Percentiles rank a stretch among this genome's conserved stretches.
phyloP scores from a whole-genome alignment of 2,888 invertebrate genomes.

The Homarus gammarus region DNA sequence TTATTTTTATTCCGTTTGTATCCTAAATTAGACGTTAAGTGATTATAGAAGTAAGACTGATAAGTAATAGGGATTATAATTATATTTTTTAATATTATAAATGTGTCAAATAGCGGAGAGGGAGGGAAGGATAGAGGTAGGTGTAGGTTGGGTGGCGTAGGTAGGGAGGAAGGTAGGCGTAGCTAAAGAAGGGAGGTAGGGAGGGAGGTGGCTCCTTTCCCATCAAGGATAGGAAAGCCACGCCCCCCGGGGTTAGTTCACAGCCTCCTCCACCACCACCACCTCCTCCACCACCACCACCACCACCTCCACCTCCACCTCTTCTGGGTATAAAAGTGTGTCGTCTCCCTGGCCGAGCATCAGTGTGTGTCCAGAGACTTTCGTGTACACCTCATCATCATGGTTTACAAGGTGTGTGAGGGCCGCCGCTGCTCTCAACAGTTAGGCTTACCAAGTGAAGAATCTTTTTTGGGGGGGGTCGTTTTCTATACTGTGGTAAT shows the following conservation, averaged over 20 bases:
- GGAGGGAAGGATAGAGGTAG: neutral
- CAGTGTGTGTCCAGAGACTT: constrained; percentile 24
- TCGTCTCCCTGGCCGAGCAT: neutral
- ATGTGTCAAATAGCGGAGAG: neutral
- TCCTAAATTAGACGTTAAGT: no score
- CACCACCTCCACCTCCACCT: neutral
- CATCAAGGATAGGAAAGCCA: neutral
- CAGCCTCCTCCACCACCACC: neutral
- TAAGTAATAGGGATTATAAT: no score
- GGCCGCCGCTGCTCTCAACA: no score
- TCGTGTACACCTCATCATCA: neutral
- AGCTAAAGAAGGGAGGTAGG: neutral
- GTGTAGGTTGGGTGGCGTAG: neutral
- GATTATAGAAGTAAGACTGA: no score
- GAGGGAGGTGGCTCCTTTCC: no score
- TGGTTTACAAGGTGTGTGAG: constrained; percentile 29
- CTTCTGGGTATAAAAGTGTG: constrained; percentile 30
- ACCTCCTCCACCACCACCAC: no score
- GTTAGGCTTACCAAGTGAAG: no score
- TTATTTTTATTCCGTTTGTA: no score
- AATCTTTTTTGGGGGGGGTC: no score
- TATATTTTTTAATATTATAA: no score
- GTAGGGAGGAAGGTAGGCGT: neutral
- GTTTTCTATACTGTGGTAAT: no score
- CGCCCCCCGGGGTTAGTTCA: neutral